Base-by-base conservation (phyloP, 2,113 vertebrate species). In the Thunnus maccoyii region DNA sequence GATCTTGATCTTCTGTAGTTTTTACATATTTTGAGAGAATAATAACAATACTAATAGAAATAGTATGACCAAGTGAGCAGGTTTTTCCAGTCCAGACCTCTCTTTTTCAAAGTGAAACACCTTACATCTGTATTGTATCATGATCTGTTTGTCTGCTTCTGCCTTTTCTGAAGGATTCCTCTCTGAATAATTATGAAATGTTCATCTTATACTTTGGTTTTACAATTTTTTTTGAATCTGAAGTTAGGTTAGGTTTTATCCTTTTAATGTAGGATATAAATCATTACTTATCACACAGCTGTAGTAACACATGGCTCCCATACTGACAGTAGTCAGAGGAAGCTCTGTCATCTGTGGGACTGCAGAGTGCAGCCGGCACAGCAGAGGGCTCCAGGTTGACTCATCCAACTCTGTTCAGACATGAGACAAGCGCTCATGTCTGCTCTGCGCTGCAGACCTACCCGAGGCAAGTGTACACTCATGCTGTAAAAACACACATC, bases 321-420 rank as follows among this genome's bases (percentile, higher is more conserved):
- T 44, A 25, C 6, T 46, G 50, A 54, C 48, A 46, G 0, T 0
- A 51, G 75, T 73, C 66, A 76, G 51, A 76, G 72, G 57, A 71
- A 15, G 47, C 65, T 60, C 22, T n/a, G 20, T 55, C 30, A 20
- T 36, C 12, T 57, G 36, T 63, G 61, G 62, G 70, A 25, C 56
- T 80, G 80, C 60, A 78, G 58, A 67, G 72, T 32, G 36, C 47
- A 79, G 47, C 20, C 50, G 16, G 71, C 83, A 77, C 80, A 60
- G 75, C 85, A 85, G 67, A 80, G 81, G 78, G 66, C 86, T 85
- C 75, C 79, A 63, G 50, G 62, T 58, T 90, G 86, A 92, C 80
- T 91, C 86, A 86, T 86, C 58, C 3, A 9, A 12, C 36, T 62
- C 50, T 13, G 14, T 15, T 3, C 76, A 89, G 87, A 88, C 82